phyloP scores from a whole-genome alignment of 2,888 invertebrate genomes.

The Hyles lineata region DNA sequence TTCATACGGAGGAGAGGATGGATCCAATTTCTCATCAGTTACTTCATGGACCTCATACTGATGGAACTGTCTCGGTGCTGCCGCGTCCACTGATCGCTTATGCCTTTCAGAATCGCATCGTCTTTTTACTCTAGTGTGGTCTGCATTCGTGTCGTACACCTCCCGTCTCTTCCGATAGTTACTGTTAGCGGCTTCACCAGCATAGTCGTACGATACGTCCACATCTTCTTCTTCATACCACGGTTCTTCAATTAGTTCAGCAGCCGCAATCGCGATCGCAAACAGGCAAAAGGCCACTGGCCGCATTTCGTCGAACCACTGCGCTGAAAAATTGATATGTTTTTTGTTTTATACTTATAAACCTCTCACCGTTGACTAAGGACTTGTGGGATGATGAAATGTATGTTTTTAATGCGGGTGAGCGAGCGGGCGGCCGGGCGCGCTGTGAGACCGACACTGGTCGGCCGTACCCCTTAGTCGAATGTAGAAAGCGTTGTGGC shows the following conservation, averaged over 20 bases:
- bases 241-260: slow-evolving; percentile 62
- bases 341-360: slow-evolving; percentile 72
- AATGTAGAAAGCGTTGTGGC: slow-evolving; percentile 72
- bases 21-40: slow-evolving; percentile 58
- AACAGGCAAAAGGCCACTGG: slow-evolving; percentile 58
- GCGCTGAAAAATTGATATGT: slow-evolving; percentile 54
- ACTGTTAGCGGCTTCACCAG: slow-evolving; percentile 44
- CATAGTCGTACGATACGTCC: slow-evolving; percentile 59
- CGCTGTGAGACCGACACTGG: slow-evolving; percentile 62
- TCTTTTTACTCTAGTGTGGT: slow-evolving; percentile 67
- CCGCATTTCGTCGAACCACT: slow-evolving; percentile 66
- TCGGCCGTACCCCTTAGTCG: slow-evolving; percentile 45
- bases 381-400: slow-evolving; percentile 47
- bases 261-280: slow-evolving; percentile 57
- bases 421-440: slow-evolving; percentile 59
- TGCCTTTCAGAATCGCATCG: slow-evolving; percentile 54
- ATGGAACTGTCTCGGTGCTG: slow-evolving; percentile 67
- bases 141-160: slow-evolving; percentile 60
- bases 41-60: slow-evolving; percentile 77
- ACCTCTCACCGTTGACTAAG: slow-evolving; percentile 72
- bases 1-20: slow-evolving; percentile 68
- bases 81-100: slow-evolving; percentile 53
- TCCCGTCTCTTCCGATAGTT: slow-evolving; percentile 53
- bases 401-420: neutral
- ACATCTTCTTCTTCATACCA: slow-evolving; percentile 70